Evolutionary conservation across 1,140 invertebrate species (phyloP).

Genomic region (Drusus annulatus): DNA sequence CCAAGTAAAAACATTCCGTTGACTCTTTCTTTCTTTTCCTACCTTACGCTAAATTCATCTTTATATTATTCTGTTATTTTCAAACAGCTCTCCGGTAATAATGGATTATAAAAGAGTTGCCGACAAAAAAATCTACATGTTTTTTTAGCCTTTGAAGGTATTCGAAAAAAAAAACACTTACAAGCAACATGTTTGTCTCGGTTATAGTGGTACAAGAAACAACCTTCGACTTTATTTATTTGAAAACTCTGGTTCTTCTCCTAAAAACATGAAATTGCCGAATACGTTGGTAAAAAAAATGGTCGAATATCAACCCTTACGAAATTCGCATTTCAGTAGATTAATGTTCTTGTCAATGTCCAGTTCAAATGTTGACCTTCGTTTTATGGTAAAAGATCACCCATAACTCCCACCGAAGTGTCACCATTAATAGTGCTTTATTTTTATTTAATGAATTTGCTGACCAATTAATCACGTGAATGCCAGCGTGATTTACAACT

Average conservation of each 20-base stretch:
- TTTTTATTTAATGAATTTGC: conserved; percentile 2
- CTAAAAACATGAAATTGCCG: neutral
- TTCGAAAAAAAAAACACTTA: too few relatives aligned
- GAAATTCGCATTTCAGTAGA: conserved; percentile 2
- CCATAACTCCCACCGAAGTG: conserved; percentile 11
- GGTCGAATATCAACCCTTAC: conserved; percentile 16
- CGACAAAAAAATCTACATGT: too few relatives aligned
- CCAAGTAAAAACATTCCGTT: too few relatives aligned
- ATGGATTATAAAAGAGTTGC: too few relatives aligned
- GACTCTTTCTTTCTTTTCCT: too few relatives aligned
- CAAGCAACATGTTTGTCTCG: too few relatives aligned
- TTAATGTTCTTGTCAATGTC: conserved; percentile 37
- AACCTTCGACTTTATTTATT: too few relatives aligned
- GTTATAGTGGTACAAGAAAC: too few relatives aligned
- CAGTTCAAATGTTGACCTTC: conserved; percentile 33
- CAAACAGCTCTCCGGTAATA: too few relatives aligned
- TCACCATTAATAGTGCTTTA: conserved; percentile 29
- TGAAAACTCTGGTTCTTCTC: neutral
- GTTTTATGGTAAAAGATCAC: neutral
- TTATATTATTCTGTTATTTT: too few relatives aligned
- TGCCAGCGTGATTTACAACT: neutral
- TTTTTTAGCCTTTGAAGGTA: too few relatives aligned
- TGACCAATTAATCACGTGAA: neutral
- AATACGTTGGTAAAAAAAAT: conserved; percentile 8
- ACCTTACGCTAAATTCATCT: too few relatives aligned